Percentiles rank a stretch among this genome's conserved stretches.
These are phyloP conservation scores for Steinernema carpocapsae DNA, from an alignment of 2,888 invertebrate species.

Conservation along the genomic window DNA sequence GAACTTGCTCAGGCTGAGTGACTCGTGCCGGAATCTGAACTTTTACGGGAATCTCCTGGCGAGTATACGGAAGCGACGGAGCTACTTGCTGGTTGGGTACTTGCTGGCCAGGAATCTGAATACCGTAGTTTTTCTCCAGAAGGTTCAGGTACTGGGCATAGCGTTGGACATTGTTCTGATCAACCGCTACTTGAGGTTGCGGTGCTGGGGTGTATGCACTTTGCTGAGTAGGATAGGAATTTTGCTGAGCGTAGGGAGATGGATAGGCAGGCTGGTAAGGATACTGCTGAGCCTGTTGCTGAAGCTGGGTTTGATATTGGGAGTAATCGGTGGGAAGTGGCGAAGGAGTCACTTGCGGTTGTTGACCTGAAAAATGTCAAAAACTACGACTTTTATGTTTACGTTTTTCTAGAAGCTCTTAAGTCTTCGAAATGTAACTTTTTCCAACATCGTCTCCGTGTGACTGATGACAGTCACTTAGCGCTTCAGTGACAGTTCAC, in stretches of 20 bases:
- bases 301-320: not conserved
- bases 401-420: too few relatives aligned
- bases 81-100: constrained; percentile 41
- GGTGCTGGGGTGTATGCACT: not conserved
- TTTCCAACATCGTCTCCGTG: not conserved
- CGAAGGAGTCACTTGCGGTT: not conserved
- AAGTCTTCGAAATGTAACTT: too few relatives aligned
- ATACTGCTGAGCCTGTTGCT: not conserved
- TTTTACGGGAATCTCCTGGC: too few relatives aligned
- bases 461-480: not conserved
- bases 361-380: constrained; percentile 28
- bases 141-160: constrained; percentile 62
- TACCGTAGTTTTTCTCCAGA: constrained; percentile 57
- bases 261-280: constrained; percentile 15
- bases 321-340: constrained; percentile 1
- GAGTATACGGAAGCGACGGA: constrained; percentile 33
- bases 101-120: constrained; percentile 50
- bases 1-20: constrained; percentile 23
- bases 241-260: not conserved
- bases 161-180: constrained; percentile 57
- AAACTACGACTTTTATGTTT: too few relatives aligned
- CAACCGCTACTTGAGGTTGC: constrained; percentile 38
- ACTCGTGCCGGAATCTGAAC: too few relatives aligned
- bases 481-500: constrained; percentile 31
- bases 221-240: not conserved